phyloP scores from a whole-genome alignment of 2,113 vertebrate genomes.

The Axis porcinus region DNA sequence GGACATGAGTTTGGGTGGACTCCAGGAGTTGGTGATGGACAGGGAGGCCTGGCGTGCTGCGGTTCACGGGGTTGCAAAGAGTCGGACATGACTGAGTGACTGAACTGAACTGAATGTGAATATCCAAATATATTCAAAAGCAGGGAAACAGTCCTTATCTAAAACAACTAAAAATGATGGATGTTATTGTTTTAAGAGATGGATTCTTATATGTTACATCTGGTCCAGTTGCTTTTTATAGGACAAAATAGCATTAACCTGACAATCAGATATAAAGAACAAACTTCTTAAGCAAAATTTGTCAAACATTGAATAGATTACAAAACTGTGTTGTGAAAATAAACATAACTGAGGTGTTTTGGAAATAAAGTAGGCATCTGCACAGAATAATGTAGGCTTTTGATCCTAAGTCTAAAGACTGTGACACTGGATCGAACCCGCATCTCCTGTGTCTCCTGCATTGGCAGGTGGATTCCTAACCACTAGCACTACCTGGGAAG shows the following conservation, averaged over 20 bases:
- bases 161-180: neutral
- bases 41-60: no score
- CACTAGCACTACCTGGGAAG: no score
- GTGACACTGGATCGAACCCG: neutral
- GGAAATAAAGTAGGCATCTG: slow-evolving; percentile 8
- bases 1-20: no score
- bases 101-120: neutral
- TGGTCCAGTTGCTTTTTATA: slow-evolving; percentile 35
- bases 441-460: no score
- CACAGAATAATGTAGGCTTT: neutral
- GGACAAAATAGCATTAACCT: slow-evolving; percentile 41
- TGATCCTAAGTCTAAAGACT: neutral
- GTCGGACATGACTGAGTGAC: no score
- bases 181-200: slow-evolving; percentile 47
- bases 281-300: slow-evolving; percentile 37
- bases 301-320: slow-evolving; percentile 35
- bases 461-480: no score
- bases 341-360: slow-evolving; percentile 10
- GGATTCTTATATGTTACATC: slow-evolving; percentile 31
- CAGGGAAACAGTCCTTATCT: neutral
- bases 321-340: neutral
- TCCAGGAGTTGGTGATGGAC: no score
- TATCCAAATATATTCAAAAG: neutral
- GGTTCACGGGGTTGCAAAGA: no score
- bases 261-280: slow-evolving; percentile 49